phyloP scores from a whole-genome alignment of 2,113 vertebrate genomes.

The Cebus imitator region DNA sequence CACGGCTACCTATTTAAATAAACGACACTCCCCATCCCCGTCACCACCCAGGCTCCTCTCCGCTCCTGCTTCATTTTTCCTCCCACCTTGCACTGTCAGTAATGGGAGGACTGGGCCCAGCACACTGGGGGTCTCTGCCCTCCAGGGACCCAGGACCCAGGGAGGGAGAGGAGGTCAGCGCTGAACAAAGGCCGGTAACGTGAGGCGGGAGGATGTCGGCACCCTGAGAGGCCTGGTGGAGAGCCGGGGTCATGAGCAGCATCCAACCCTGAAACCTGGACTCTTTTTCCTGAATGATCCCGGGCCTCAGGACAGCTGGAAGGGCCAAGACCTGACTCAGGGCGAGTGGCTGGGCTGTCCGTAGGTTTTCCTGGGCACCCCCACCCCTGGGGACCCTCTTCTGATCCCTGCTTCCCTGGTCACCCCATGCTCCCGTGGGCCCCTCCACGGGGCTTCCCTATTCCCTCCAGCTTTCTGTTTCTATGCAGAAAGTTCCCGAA shows the following conservation, averaged over 20 bases:
- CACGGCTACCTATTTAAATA: background rate
- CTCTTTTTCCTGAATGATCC: no score
- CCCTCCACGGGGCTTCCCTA: background rate
- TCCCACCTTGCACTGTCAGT: background rate
- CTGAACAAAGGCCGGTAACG: no score
- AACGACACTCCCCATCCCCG: background rate
- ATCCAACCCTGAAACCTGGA: no score
- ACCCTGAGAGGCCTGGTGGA: background rate
- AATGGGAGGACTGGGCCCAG: background rate
- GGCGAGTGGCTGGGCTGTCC: no score
- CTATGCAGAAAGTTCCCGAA: background rate
- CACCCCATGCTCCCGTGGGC: fast-evolving
- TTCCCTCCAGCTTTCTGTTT: background rate
- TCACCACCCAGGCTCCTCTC: fast-evolving
- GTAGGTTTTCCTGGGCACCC: no score
- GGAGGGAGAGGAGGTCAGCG: background rate
- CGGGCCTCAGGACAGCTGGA: no score
- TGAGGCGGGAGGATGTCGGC: background rate
- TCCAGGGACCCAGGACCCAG: background rate
- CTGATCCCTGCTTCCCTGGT: background rate
- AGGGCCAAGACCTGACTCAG: background rate
- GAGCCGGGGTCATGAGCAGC: no score
- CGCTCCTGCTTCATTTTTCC: background rate
- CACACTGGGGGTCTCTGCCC: background rate
- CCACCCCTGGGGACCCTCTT: no score